Evolutionary conservation across 2,113 vertebrate species (phyloP).

Genomic region (Nibea coibor): DNA sequence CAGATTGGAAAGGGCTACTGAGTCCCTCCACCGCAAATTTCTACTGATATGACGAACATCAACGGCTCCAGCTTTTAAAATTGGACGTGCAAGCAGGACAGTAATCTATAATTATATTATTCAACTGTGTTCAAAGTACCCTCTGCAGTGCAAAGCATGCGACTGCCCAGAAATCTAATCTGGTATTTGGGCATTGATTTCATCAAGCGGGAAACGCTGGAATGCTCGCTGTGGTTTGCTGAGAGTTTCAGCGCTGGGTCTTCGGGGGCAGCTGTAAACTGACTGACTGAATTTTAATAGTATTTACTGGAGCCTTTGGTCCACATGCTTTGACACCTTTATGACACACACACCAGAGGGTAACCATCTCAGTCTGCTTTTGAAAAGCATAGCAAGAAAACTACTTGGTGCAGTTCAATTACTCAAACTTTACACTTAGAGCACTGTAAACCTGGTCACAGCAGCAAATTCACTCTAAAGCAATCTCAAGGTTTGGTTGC

Average conservation of each 20-base stretch:
- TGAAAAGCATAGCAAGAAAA: not conserved
- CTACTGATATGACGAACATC: conserved; percentile 56
- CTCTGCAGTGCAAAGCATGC: conserved; percentile 27
- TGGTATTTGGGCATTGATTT: conserved; percentile 46
- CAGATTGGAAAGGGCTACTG: conserved; percentile 44
- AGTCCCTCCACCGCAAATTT: conserved; percentile 40
- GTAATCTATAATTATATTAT: conserved; percentile 55
- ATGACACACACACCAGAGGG: conserved; percentile 19
- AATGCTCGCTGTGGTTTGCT: conserved; percentile 4
- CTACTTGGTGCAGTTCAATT: not conserved
- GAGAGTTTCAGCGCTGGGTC: not conserved
- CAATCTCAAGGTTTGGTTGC: not conserved
- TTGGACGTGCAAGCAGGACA: not conserved
- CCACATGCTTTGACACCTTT: conserved; percentile 14
- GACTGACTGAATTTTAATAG: conserved; percentile 25
- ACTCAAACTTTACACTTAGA: not conserved
- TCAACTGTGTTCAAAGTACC: conserved; percentile 29
- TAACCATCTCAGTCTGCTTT: conserved; percentile 16
- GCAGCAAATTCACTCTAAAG: not conserved
- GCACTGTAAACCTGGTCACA: not conserved
- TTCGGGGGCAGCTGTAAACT: conserved; percentile 11
- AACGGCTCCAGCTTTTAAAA: conserved; percentile 12
- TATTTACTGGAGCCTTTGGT: conserved; percentile 8
- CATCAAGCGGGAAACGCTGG: not conserved
- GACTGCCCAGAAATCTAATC: conserved; percentile 31